phyloP scores from a whole-genome alignment of 2,113 vertebrate genomes.

The Dicaeum eximium region DNA sequence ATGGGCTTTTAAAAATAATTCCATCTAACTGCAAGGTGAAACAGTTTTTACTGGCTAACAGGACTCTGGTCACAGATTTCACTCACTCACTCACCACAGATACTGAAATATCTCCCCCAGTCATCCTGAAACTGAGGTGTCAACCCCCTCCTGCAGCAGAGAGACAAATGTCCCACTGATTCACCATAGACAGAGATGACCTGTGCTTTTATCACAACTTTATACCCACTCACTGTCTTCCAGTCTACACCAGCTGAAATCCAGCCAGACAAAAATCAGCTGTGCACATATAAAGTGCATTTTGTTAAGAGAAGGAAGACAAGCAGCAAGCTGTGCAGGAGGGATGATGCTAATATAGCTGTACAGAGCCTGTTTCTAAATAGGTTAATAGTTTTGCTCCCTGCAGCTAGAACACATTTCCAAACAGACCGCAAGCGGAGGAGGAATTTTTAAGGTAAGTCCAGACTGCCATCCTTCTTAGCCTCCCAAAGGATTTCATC shows the following conservation, averaged over 20 bases:
- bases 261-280: slow-evolving; percentile 1
- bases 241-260: slow-evolving; percentile 19
- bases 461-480: neutral
- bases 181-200: neutral
- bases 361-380: slow-evolving; percentile 18
- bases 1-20: neutral
- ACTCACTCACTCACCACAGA: neutral
- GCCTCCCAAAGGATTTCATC: neutral
- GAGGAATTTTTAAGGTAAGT: slow-evolving; percentile 27
- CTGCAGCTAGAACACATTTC: slow-evolving; percentile 35
- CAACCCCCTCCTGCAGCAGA: neutral
- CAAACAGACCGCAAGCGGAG: neutral
- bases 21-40: neutral
- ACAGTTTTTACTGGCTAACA: neutral
- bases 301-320: neutral
- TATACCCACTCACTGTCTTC: neutral
- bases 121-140: neutral
- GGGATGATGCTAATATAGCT: slow-evolving; percentile 12
- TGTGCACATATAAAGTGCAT: neutral
- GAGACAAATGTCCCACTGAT: neutral
- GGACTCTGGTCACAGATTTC: neutral
- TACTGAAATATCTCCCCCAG: neutral
- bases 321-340: neutral
- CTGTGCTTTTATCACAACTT: neutral
- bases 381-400: slow-evolving; percentile 27